phyloP scores from a whole-genome alignment of 2,113 vertebrate species.

The Thalassarche chlororhynchos region DNA sequence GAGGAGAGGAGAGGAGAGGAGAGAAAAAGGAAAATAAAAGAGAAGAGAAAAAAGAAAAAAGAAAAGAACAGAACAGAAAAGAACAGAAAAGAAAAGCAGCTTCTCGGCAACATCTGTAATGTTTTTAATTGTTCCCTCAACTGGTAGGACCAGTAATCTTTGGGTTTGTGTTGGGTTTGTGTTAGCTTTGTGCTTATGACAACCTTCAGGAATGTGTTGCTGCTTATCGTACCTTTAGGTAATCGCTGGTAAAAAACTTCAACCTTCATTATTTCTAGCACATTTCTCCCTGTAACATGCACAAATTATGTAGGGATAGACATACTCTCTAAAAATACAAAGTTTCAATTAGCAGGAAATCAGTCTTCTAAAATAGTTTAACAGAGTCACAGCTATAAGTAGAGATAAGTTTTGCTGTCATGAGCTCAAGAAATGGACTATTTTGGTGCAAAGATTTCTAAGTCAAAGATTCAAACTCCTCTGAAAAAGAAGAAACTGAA shows the following conservation, averaged over 20 bases:
- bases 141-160: not conserved
- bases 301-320: not conserved
- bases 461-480: not conserved
- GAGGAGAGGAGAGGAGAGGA: too few species aligned
- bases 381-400: not conserved
- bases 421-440: not conserved
- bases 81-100: too few species aligned
- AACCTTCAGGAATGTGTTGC: not conserved
- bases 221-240: not conserved
- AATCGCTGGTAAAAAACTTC: not conserved
- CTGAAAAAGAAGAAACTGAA: not conserved
- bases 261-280: not conserved
- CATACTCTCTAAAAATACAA: not conserved
- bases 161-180: not conserved
- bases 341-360: not conserved
- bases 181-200: not conserved
- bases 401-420: not conserved
- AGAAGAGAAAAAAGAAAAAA: too few species aligned
- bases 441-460: not conserved
- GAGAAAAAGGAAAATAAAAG: too few species aligned
- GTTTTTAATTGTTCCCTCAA: not conserved
- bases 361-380: not conserved
- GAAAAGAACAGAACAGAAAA: too few species aligned
- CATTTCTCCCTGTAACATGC: not conserved
- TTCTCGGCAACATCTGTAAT: not conserved